Conservation (phyloP, 2,888 invertebrate genomes). For the Melolontha melolontha region DNA sequence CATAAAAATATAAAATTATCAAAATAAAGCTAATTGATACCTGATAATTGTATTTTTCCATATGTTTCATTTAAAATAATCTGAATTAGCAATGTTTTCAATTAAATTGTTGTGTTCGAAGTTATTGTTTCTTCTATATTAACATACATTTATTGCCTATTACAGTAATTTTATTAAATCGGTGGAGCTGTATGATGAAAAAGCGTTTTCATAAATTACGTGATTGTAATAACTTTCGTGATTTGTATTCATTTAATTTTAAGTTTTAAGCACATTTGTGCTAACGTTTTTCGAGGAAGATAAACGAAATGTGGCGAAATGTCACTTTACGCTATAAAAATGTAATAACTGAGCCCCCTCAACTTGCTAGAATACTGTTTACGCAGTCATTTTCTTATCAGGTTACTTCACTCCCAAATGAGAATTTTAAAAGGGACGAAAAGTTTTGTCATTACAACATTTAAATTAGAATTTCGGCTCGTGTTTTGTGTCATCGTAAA, state of each 20-base stretch:
- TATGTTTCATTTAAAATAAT: no score
- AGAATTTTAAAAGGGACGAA: conserved; percentile 43
- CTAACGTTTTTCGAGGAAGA: conserved; percentile 21
- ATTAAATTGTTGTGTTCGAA: no score
- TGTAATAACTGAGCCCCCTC: conserved; percentile 37
- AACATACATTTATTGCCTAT: no score
- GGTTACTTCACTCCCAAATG: conserved; percentile 35
- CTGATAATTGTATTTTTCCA: no score
- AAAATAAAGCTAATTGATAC: no score
- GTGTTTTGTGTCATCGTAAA: conserved; percentile 17
- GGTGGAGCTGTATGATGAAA: no score
- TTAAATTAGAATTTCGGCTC: conserved; percentile 35
- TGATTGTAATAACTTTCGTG: background rate
- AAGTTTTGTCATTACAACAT: conserved; percentile 43
- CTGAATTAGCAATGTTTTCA: no score
- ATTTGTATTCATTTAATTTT: conserved; percentile 21
- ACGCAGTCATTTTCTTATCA: conserved; percentile 39
- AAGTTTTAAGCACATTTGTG: conserved; percentile 20
- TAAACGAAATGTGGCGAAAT: conserved; percentile 40
- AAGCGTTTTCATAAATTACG: no score
- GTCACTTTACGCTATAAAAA: conserved; percentile 35
- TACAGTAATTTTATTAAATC: no score
- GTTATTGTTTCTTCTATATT: no score
- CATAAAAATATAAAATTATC: no score
- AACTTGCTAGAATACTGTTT: conserved; percentile 34